phyloP scores from a whole-genome alignment of 2,113 vertebrate genomes.

The Lontra canadensis region DNA sequence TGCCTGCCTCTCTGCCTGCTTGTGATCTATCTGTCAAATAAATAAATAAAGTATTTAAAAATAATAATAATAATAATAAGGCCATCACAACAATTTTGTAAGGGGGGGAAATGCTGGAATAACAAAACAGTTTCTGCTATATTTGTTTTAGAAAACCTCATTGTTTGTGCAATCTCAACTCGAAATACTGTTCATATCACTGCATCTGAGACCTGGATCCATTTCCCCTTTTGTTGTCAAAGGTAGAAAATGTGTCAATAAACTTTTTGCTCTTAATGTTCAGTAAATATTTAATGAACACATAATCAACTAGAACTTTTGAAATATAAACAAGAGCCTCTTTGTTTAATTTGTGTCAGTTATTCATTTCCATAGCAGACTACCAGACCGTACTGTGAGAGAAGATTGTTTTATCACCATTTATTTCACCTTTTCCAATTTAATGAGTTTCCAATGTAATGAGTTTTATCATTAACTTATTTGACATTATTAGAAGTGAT shows the following conservation, averaged over 20 bases:
- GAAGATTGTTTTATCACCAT: slow-evolving; percentile 62
- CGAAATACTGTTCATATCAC: slow-evolving; percentile 49
- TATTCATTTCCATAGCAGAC: slow-evolving; percentile 62
- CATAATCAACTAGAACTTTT: slow-evolving; percentile 54
- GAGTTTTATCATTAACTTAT: slow-evolving; percentile 62
- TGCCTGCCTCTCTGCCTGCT: no score
- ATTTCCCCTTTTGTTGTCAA: slow-evolving; percentile 31
- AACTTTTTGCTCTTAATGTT: slow-evolving; percentile 52
- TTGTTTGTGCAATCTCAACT: slow-evolving; percentile 36
- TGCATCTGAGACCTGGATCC: slow-evolving; percentile 31
- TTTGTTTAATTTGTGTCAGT: slow-evolving; percentile 63
- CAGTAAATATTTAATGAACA: slow-evolving; percentile 72
- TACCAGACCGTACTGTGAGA: slow-evolving; percentile 50
- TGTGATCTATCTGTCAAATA: no score
- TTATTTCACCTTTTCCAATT: slow-evolving; percentile 64
- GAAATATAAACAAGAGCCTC: slow-evolving; percentile 61
- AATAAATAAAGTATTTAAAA: no score
- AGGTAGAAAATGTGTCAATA: slow-evolving; percentile 63
- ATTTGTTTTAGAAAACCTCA: slow-evolving; percentile 39
- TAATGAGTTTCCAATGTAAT: slow-evolving; percentile 65
- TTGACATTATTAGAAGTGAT: slow-evolving; percentile 49
- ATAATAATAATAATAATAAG: neutral
- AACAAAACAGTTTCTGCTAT: slow-evolving; percentile 9
- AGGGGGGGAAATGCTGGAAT: neutral
- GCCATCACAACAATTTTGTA: slow-evolving; percentile 13